These are phyloP conservation scores for Sitta carolinensis DNA, from an alignment of 2,797 vertebrate genomes.

Conservation along the genomic window DNA sequence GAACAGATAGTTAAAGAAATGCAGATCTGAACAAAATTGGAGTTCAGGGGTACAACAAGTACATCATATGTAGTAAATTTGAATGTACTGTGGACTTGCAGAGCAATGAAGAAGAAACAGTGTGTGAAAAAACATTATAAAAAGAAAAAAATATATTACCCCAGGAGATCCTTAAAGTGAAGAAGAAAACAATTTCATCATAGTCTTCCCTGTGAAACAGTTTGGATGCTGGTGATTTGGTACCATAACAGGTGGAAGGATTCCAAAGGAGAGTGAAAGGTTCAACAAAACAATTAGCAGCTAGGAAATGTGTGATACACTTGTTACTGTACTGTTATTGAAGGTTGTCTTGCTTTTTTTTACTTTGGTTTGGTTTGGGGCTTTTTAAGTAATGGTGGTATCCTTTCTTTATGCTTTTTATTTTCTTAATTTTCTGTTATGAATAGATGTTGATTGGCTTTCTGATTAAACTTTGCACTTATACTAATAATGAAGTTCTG, in stretches of 20 bases:
- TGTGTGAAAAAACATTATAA: not conserved
- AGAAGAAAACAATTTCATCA: not conserved
- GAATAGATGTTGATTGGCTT: not conserved
- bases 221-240: not conserved
- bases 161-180: not conserved
- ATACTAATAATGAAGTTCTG: not conserved
- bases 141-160: not conserved
- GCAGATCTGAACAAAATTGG: not conserved
- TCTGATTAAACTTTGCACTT: not conserved
- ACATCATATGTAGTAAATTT: not conserved
- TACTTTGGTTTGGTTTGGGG: fast-evolving
- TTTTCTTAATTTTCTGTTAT: not conserved
- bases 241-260: not conserved
- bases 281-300: not conserved
- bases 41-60: not conserved
- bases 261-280: not conserved
- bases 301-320: not conserved
- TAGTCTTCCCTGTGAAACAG: not conserved
- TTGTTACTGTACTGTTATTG: not conserved
- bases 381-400: not conserved
- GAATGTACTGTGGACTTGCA: not conserved
- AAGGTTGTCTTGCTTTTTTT: not conserved
- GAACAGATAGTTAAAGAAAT: not conserved
- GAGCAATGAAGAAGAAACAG: not conserved
- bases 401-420: not conserved